phyloP scores from a whole-genome alignment of 2,888 invertebrate species.

The Drosophila barbarae region DNA sequence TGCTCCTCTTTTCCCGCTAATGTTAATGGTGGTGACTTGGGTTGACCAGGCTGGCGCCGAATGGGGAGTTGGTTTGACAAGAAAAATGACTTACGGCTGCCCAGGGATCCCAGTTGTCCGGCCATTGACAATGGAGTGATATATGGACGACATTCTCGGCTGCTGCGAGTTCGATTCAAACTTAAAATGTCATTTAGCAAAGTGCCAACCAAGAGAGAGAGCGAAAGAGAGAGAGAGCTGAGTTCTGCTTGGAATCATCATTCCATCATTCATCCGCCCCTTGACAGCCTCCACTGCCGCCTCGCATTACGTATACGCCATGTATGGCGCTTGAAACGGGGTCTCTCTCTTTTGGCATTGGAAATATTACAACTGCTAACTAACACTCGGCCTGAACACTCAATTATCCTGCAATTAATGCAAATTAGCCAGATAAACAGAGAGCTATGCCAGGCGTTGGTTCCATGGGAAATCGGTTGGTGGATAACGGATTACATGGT shows the following conservation, averaged over 20 bases:
- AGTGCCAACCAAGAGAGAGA: slow-evolving; percentile 3
- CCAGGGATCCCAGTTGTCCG: slow-evolving; percentile 23
- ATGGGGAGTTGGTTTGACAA: slow-evolving; percentile 30
- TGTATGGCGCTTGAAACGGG: slow-evolving; percentile 5
- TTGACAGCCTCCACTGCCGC: slow-evolving; percentile 46
- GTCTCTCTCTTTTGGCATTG: neutral
- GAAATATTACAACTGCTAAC: neutral
- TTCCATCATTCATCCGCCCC: slow-evolving; percentile 52
- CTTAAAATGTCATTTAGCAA: slow-evolving; percentile 56
- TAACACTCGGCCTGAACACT: neutral
- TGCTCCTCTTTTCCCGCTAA: neutral
- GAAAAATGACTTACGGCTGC: slow-evolving; percentile 53
- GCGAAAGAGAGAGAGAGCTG: neutral
- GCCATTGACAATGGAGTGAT: slow-evolving; percentile 50
- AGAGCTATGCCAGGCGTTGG: neutral
- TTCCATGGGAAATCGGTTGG: neutral
- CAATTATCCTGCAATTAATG: slow-evolving; percentile 42
- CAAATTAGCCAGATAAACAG: slow-evolving; percentile 24
- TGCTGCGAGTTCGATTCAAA: slow-evolving; percentile 17
- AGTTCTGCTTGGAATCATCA: slow-evolving; percentile 8
- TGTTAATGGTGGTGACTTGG: slow-evolving; percentile 2
- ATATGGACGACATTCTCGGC: slow-evolving; percentile 25
- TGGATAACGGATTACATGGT: slow-evolving; percentile 1
- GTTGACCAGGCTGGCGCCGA: neutral
- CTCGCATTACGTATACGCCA: slow-evolving; percentile 14